Conservation (phyloP, 2,888 invertebrate species). For the Aporophyla lueneburgensis region DNA sequence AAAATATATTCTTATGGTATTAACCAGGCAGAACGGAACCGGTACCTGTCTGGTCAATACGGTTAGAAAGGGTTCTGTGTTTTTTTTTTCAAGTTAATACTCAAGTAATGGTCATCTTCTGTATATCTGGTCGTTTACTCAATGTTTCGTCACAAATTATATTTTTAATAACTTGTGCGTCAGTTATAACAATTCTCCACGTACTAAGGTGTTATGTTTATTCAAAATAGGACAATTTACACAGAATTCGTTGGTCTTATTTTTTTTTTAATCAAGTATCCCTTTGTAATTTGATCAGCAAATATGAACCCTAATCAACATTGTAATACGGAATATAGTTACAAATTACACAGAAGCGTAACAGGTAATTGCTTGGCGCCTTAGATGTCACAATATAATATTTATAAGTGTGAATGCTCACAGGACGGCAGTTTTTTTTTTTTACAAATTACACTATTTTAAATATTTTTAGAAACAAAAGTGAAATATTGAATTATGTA, state of each 20-base stretch:
- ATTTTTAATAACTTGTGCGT: neutral
- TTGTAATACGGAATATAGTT: neutral
- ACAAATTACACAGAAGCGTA: slow-evolving; percentile 7
- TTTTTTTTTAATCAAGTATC: neutral
- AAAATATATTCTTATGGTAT: neutral
- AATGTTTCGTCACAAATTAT: slow-evolving; percentile 9
- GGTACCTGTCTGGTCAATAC: too few relatives aligned
- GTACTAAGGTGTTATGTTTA: neutral
- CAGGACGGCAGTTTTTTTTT: slow-evolving; percentile 31
- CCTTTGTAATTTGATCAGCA: neutral
- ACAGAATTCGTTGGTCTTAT: neutral
- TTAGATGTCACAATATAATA: slow-evolving; percentile 44
- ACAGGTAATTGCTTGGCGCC: slow-evolving; percentile 3
- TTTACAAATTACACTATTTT: neutral
- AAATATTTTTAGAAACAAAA: slow-evolving; percentile 29
- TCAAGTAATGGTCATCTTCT: neutral
- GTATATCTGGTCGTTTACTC: neutral
- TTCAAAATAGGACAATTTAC: neutral
- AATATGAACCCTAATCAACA: slow-evolving; percentile 1
- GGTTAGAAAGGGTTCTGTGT: neutral
- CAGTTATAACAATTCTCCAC: slow-evolving; percentile 6
- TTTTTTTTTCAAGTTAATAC: slow-evolving; percentile 10
- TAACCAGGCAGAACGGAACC: too few relatives aligned
- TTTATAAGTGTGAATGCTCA: slow-evolving; percentile 32
- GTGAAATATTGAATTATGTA: slow-evolving; percentile 31